Conservation (phyloP, 2,888 invertebrate genomes). For the Sinodicranocentrus sp. region DNA sequence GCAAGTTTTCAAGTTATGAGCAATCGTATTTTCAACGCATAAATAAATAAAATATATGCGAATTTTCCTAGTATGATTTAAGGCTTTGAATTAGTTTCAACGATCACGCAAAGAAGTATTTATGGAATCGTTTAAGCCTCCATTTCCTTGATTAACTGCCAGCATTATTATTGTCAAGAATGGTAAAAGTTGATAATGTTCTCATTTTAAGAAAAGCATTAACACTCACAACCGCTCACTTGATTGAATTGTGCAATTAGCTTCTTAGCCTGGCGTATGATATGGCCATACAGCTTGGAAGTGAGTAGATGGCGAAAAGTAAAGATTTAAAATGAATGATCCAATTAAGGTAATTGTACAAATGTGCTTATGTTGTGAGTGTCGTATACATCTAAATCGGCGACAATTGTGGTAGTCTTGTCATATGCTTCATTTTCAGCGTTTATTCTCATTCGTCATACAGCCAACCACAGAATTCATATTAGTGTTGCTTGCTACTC, state of each 20-base stretch:
- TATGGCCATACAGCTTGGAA: background rate
- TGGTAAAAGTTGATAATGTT: no score
- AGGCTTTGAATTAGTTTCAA: background rate
- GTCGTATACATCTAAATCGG: background rate
- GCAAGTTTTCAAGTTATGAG: background rate
- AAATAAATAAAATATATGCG: background rate
- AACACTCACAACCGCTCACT: no score
- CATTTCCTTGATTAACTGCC: conserved; percentile 16
- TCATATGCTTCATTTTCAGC: background rate
- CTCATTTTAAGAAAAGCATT: no score
- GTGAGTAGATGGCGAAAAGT: background rate
- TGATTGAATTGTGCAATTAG: conserved; percentile 11
- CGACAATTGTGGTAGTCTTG: background rate
- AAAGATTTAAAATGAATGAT: conserved; percentile 14
- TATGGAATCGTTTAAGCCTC: background rate
- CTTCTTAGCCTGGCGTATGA: background rate
- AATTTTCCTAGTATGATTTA: background rate
- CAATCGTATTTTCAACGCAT: background rate
- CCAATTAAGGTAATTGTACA: conserved; percentile 29
- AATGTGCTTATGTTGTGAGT: background rate
- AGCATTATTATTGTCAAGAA: no score
- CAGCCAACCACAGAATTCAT: background rate
- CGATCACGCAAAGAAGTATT: background rate
- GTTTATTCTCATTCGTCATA: background rate
- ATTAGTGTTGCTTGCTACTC: no score